Conservation (phyloP, 2,888 invertebrate species). For the Gari tellinella region DNA sequence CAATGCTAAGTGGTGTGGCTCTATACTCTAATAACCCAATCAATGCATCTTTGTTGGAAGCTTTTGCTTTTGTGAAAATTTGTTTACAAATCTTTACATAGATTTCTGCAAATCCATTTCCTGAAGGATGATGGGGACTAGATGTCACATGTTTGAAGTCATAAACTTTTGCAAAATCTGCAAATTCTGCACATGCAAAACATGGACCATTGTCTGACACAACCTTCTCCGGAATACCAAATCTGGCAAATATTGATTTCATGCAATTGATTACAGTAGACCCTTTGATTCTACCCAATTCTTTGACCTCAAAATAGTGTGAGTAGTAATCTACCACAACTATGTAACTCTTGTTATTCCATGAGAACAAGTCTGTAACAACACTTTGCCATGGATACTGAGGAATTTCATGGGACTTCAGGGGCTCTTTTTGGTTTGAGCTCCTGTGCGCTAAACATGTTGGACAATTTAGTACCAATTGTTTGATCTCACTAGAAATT, state of each 20-base stretch:
- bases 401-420: conserved; percentile 31
- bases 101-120: not conserved
- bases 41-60: not conserved
- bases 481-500: conserved; percentile 23
- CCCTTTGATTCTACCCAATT: too few species aligned
- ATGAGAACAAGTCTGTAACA: conserved; percentile 51
- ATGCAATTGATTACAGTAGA: not conserved
- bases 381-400: conserved; percentile 48
- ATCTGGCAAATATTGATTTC: not conserved
- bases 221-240: not conserved
- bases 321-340: conserved; percentile 42
- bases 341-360: conserved; percentile 40
- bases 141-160: not conserved
- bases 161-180: not conserved
- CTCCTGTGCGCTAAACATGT: conserved; percentile 43
- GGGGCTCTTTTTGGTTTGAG: conserved; percentile 41
- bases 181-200: not conserved
- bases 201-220: not conserved
- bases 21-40: not conserved
- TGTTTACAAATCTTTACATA: not conserved
- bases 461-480: conserved; percentile 22
- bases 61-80: not conserved
- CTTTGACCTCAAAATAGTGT: conserved; percentile 39
- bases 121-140: not conserved
- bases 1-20: not conserved